These are phyloP conservation scores for Zaprionus lineosus DNA, from an alignment of 2,888 invertebrate genomes.

Conservation along the genomic window DNA sequence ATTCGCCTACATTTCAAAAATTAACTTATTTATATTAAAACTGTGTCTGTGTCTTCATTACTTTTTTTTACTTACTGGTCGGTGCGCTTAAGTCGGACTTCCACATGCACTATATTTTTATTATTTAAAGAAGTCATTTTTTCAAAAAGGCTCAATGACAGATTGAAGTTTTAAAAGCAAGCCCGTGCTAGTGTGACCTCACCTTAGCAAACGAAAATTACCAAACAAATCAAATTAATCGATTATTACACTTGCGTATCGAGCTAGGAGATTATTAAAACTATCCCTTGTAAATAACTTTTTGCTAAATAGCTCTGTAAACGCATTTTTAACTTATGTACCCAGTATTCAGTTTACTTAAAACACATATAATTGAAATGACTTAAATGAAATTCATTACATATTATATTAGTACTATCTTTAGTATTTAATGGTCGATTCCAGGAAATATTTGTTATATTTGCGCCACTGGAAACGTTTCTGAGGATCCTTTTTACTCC, in stretches of 20 bases:
- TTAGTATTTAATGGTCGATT: conserved; percentile 86
- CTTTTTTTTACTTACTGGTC: conserved; percentile 52
- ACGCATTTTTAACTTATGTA: too few relatives aligned
- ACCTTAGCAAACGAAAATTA: neutral
- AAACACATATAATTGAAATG: too few relatives aligned
- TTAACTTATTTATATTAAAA: neutral
- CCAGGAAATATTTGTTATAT: conserved; percentile 93
- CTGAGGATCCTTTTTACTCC: conserved; percentile 88
- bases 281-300: too few relatives aligned
- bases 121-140: conserved; percentile 59
- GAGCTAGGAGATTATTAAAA: too few relatives aligned
- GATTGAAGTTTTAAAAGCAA: conserved; percentile 24
- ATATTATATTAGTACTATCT: too few relatives aligned
- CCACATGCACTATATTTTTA: conserved; percentile 65
- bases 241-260: too few relatives aligned
- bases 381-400: too few relatives aligned
- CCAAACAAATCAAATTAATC: too few relatives aligned
- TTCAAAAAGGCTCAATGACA: conserved; percentile 29
- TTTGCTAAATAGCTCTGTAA: too few relatives aligned
- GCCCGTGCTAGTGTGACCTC: conserved; percentile 30
- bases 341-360: too few relatives aligned
- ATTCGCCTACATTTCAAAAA: conserved; percentile 38
- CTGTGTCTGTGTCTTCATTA: too few relatives aligned
- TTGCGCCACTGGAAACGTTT: conserved; percentile 87
- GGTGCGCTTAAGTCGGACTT: conserved; percentile 61